Percentiles rank a stretch among this genome's conserved stretches.
Evolutionary conservation across 2,113 vertebrate species (phyloP).

Genomic region (Heterotilapia buettikoferi): DNA sequence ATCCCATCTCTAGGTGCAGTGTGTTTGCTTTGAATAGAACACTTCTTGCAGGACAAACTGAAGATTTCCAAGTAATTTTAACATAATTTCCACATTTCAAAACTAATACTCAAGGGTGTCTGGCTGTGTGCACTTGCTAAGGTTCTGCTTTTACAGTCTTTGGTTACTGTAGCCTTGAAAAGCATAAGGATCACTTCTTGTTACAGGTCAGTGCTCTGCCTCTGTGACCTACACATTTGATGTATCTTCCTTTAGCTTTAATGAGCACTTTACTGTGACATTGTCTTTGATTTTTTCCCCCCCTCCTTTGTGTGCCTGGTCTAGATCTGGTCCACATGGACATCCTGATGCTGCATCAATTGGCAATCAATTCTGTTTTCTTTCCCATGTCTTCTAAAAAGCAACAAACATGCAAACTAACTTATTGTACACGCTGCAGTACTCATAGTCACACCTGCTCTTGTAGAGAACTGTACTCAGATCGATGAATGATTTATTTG

Average conservation of each 20-base stretch:
- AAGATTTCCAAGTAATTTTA: neutral
- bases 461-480: neutral
- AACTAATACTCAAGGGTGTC: neutral
- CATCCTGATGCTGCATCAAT: neutral
- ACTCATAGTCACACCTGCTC: neutral
- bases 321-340: neutral
- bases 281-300: conserved; percentile 18
- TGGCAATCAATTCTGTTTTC: conserved; percentile 26
- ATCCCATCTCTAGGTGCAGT: neutral
- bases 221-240: conserved; percentile 6
- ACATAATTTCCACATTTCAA: neutral
- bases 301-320: neutral
- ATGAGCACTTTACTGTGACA: conserved; percentile 31
- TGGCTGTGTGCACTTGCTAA: neutral
- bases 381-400: neutral
- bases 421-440: neutral
- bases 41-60: neutral
- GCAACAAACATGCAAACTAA: neutral
- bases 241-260: conserved; percentile 12
- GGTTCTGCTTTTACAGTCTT: neutral
- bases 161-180: neutral
- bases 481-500: conserved; percentile 38
- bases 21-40: neutral
- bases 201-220: conserved; percentile 30
- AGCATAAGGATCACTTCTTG: neutral